phyloP scores from a whole-genome alignment of 2,888 invertebrate species.

The Anorthoa munda region DNA sequence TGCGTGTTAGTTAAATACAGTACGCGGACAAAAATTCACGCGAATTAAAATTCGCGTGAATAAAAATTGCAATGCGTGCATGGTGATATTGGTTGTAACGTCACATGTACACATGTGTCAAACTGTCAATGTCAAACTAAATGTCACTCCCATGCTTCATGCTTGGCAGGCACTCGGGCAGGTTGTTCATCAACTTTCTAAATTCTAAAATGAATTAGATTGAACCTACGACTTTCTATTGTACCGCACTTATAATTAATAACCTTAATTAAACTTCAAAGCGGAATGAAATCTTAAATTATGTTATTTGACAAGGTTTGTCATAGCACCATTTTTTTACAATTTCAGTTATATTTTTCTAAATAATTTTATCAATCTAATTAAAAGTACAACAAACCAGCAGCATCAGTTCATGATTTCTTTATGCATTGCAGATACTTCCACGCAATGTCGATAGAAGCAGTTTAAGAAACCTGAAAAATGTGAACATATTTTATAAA shows the following conservation, averaged over 20 bases:
- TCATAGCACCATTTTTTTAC: neutral
- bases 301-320: conserved; percentile 72
- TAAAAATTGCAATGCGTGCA: no score
- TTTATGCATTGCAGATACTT: conserved; percentile 70
- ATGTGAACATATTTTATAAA: conserved; percentile 76
- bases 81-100: no score
- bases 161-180: conserved; percentile 3
- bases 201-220: conserved; percentile 56
- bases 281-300: conserved; percentile 63
- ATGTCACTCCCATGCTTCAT: conserved; percentile 34
- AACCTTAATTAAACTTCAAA: conserved; percentile 30
- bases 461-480: conserved; percentile 66
- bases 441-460: conserved; percentile 65
- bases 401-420: neutral
- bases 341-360: neutral
- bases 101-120: neutral
- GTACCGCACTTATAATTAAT: conserved; percentile 32
- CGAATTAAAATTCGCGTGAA: no score
- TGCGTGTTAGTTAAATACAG: no score
- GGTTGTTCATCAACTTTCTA: conserved; percentile 54
- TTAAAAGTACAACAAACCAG: neutral
- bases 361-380: neutral
- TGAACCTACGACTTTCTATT: conserved; percentile 51
- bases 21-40: no score
- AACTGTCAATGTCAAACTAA: conserved; percentile 9